These are phyloP conservation scores for Tryphoninae sp. DNA, from an alignment of 2,888 invertebrate genomes.

Conservation along the genomic window DNA sequence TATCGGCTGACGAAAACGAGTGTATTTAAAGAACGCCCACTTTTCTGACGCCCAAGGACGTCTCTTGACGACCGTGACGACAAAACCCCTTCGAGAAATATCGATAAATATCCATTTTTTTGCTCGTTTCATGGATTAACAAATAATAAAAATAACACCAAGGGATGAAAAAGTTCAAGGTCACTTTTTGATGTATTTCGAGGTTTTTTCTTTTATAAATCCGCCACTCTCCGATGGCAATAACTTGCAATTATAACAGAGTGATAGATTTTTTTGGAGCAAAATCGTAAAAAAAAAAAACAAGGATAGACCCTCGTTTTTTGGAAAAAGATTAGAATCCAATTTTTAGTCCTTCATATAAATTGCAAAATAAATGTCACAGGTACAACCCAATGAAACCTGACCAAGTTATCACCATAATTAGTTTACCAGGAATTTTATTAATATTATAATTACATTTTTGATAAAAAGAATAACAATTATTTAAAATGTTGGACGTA, in stretches of 20 bases:
- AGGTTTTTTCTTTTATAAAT: background rate
- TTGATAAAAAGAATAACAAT: background rate
- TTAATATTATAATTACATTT: background rate
- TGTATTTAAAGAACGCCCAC: constrained; percentile 52
- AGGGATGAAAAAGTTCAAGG: constrained; percentile 5
- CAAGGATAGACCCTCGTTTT: too few relatives aligned
- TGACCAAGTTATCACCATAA: too few relatives aligned
- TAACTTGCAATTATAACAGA: background rate
- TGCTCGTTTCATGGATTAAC: background rate
- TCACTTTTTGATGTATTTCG: background rate
- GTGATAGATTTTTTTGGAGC: too few relatives aligned
- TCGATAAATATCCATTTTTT: constrained; percentile 25
- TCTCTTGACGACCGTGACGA: constrained; percentile 33
- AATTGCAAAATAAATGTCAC: too few relatives aligned
- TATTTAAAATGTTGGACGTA: background rate
- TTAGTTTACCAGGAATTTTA: too few relatives aligned
- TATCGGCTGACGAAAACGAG: constrained; percentile 46
- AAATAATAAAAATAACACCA: background rate
- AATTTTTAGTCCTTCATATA: too few relatives aligned
- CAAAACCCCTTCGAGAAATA: constrained; percentile 17
- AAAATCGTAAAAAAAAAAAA: too few relatives aligned
- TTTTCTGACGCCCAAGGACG: constrained; percentile 54
- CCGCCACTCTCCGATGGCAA: background rate
- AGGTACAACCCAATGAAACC: too few relatives aligned
- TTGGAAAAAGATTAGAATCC: too few relatives aligned